phyloP scores from a whole-genome alignment of 1,140 invertebrate genomes.

The Brachionus calyciflorus region DNA sequence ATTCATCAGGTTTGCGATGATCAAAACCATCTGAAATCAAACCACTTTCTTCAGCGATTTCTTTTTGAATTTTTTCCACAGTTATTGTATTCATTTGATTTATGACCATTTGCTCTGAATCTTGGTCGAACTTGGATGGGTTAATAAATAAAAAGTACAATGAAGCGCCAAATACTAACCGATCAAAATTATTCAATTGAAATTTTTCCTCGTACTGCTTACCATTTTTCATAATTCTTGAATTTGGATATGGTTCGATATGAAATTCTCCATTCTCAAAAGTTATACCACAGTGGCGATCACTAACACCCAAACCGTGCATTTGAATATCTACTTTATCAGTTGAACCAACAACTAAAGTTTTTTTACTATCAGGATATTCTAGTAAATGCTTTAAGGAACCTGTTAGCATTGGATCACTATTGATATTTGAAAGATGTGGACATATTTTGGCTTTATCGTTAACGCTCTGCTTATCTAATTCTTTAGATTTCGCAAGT shows the following conservation, averaged over 20 bases:
- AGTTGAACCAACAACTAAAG: background rate
- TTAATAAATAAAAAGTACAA: conserved; percentile 26
- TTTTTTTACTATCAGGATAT: conserved; percentile 54
- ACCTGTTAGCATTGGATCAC: conserved; percentile 65
- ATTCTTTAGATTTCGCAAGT: conserved; percentile 50
- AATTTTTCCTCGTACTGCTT: conserved; percentile 60
- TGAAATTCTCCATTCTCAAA: conserved; percentile 59
- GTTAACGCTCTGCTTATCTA: conserved; percentile 54
- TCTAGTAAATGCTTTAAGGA: conserved; percentile 65
- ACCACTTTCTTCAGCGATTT: conserved; percentile 42
- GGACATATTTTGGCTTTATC: conserved; percentile 63
- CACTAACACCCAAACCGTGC: conserved; percentile 60
- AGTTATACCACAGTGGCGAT: conserved; percentile 64
- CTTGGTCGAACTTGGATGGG: conserved; percentile 48
- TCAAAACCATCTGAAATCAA: conserved; percentile 56
- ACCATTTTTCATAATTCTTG: conserved; percentile 64
- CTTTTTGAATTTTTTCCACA: conserved; percentile 51
- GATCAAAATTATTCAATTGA: conserved; percentile 65
- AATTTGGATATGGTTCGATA: conserved; percentile 60
- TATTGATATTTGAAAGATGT: conserved; percentile 67
- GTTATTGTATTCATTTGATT: conserved; percentile 58
- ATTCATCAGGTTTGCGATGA: conserved; percentile 61
- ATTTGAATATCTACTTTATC: conserved; percentile 27
- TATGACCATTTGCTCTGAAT: conserved; percentile 64
- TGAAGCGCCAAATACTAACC: conserved; percentile 55